Percentiles rank a stretch among this genome's conserved stretches.
These are phyloP conservation scores for Megaceryle torquata DNA, from an alignment of 2,113 vertebrate species.

Conservation along the genomic window DNA sequence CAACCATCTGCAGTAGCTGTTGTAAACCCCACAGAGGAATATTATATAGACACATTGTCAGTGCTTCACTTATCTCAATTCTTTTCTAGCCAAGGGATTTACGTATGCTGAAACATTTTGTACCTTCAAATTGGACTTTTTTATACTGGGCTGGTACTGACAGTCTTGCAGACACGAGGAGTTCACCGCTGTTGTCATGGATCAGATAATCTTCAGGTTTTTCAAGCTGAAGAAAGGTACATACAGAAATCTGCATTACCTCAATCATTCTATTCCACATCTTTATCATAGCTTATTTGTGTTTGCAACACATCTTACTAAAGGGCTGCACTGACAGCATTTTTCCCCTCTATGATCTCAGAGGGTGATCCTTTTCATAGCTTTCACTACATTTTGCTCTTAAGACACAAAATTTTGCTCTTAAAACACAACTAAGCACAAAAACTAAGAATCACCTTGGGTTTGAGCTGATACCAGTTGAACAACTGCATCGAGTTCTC, in stretches of 20 bases:
- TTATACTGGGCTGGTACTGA: conserved; percentile 23
- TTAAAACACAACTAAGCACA: neutral
- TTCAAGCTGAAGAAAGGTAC: conserved; percentile 53
- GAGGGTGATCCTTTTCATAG: neutral
- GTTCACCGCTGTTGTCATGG: conserved; percentile 46
- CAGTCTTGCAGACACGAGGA: conserved; percentile 65
- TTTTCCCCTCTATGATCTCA: neutral
- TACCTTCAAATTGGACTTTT: conserved; percentile 51
- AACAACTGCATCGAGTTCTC: conserved; percentile 64
- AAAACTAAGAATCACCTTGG: conserved; percentile 75
- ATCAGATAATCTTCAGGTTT: conserved; percentile 29
- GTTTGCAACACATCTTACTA: neutral
- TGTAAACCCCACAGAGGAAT: neutral
- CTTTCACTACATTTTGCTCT: neutral
- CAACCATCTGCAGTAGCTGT: neutral
- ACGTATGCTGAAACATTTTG: neutral
- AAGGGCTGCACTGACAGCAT: neutral
- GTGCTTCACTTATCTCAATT: neutral
- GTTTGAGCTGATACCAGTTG: conserved; percentile 81
- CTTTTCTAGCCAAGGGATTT: neutral
- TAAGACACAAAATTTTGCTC: neutral
- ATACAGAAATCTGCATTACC: neutral
- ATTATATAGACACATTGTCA: neutral
- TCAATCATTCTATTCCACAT: neutral
- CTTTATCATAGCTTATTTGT: neutral